Percentiles rank a stretch among this genome's conserved stretches.
phyloP scores from a whole-genome alignment of 2,113 vertebrate species.

The Condylura cristata region DNA sequence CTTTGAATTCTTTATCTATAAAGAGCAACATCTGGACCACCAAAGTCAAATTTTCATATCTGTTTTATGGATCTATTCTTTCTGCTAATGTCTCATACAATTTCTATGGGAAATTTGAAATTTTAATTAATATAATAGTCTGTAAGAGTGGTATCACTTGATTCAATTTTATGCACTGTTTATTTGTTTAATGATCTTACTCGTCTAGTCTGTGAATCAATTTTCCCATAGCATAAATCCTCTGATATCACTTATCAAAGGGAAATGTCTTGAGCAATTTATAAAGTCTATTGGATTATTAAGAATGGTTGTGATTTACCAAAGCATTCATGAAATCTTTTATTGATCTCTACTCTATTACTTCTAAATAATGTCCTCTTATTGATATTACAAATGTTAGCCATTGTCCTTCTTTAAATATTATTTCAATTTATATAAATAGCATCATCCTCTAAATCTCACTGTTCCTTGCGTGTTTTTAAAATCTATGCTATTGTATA shows the following conservation, averaged over 20 bases:
- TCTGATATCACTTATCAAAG: not conserved
- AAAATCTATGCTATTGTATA: too few relatives aligned
- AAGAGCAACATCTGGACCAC: not conserved
- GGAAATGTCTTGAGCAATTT: too few relatives aligned
- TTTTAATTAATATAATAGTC: not conserved
- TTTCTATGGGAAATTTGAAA: not conserved
- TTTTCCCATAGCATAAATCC: not conserved
- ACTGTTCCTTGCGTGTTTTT: too few relatives aligned
- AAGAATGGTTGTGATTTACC: not conserved
- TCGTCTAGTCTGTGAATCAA: not conserved
- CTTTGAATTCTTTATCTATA: not conserved
- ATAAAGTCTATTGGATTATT: not conserved
- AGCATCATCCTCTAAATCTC: too few relatives aligned
- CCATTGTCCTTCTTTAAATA: not conserved
- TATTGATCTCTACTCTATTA: not conserved
- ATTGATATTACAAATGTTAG: not conserved
- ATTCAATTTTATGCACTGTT: not conserved
- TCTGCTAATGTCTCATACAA: not conserved
- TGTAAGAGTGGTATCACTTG: not conserved
- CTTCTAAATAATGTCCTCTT: not conserved
- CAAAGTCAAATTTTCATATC: not conserved
- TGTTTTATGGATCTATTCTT: not conserved
- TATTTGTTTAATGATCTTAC: not conserved
- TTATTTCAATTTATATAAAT: too few relatives aligned
- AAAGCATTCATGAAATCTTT: not conserved